Base-by-base conservation (phyloP, 2,888 invertebrate species). In the Pedicia rivosa region DNA sequence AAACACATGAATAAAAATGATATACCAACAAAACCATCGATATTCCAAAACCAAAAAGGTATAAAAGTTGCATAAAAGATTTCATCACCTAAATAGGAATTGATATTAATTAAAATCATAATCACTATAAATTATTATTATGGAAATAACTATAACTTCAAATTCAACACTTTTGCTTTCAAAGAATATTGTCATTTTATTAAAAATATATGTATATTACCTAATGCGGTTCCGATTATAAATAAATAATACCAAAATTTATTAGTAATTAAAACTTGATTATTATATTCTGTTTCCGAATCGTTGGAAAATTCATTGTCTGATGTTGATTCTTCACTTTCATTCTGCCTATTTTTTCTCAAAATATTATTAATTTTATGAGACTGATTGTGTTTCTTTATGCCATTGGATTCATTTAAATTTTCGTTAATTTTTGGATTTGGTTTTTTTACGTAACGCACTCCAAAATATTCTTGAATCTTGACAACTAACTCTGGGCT, bases 1-100 rank as follows among this genome's bases (percentile, higher is more conserved):
- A n/a, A n/a, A n/a, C n/a, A n/a, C n/a, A n/a, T n/a, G n/a, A n/a
- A n/a, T n/a, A n/a, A n/a, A n/a, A n/a, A n/a, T n/a, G n/a, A n/a
- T n/a, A n/a, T n/a, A n/a, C 84, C 83, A 3, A 90, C 81, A 19
- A 78, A 79, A 14, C 82, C 81, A 62, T 91, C 91, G 40, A 91
- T 70, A 59, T 91, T 92, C 91, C 91, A 92, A 54, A 88, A 82
- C 79, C 87, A 86, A 58, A 87, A 87, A 2, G 91, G 87, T 51
- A 90, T 88, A 53, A 90, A 88, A n/a, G 75, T 69, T 2, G 81
- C 76, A 60, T 91, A 92, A 59, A 92, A 92, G 43, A 80, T 67
- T 63, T 91, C 91, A 62, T 91, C 88, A 1, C 91, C 91, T n/a
- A n/a, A n/a, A n/a, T n/a, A n/a, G n/a, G n/a, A n/a, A n/a, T n/a